Base-by-base conservation (phyloP, 2,113 vertebrate genomes). In the Cranoglanis bouderius region DNA sequence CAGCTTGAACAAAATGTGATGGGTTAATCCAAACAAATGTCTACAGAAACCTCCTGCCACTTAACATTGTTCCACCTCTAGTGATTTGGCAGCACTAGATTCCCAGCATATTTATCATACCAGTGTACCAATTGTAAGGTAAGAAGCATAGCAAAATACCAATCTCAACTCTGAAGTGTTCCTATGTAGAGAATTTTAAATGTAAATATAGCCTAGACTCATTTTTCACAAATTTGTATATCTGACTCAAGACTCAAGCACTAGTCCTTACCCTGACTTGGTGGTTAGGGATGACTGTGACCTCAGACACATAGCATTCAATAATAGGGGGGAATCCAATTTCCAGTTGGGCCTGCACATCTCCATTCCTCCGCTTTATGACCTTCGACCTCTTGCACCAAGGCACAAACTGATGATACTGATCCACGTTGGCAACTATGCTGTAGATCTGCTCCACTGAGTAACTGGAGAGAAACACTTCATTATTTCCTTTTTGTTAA, bases 301-400 rank as follows among this genome's bases (percentile, higher is more conserved):
- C 93, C 14, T 96, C 92, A 0, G 96, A 97, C 19, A 92, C 87
- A 74, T 96, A 96, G 59, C 92, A 91, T 87, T 97, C 96, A 40
- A 94, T 82, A 0, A 97, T 18, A 1, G 96, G 96, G 0, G 95
- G 92, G 83, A 96, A 97, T 55, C 96, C 96, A 0, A 97, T 96
- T 90, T 96, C 95, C 0, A 97, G 93, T 75, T 94, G 93, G 0
- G 95, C 96, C 75, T 4, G 85, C 29, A 93, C 51, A 14, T 90
- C 46, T 0, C 91, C 83, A 1, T 93, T 93, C 13, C 4, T 67
- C 26, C 82, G 78, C 84, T 86, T 94, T 5, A 91, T 65, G 38
- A 95, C 84, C 18, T 87, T 94, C 49, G 96, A 96, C 80, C 92
- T 92, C 75, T 93, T 96, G 88, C 96, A 97, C 96, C 96, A 96